Evolutionary conservation across 2,888 invertebrate genomes (phyloP), one percentile per base, ranked within the genome.

Genomic region (Danaus chrysippus): DNA sequence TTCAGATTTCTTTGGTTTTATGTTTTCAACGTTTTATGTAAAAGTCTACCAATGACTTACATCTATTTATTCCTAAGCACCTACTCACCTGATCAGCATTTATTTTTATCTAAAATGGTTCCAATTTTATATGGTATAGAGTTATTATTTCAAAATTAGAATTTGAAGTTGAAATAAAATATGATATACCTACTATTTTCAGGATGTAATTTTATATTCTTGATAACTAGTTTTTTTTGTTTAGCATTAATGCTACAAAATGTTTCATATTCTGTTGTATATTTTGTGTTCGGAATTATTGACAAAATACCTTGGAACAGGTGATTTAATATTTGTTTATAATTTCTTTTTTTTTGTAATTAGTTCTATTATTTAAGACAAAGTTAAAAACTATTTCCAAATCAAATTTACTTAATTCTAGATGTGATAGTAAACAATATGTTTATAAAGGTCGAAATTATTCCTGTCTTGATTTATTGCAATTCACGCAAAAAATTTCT

Each of bases 281-380:
- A 78, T 49, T 54, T 73, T 0, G 17, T 74, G 0, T 46, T 62
- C 42, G 77, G 81, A 1, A 42, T 83, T 0, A 13, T 75, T 0
- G 54, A 64, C 17, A 76, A 76, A 54, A 77, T 73, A 56, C 83
- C 82, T 2, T 83, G 83, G 82, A 79, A 81, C 63, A 76, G 77
- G 81, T 82, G 59, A 56, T 9, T 6, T 52, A 13, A 42, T 56
- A 43, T 42, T 42, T 23, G n/a, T 42, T 43, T 13, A 11, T 19
- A 12, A 3, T 9, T 12, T 19, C 19, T 8, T 15, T 49, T n/a
- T 11, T 52, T 53, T 11, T 34, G 60, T 67, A 3, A 15, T 63
- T 55, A 65, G 67, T 34, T 34, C 6, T 34, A 34, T 34, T 34
- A 34, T 34, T 34, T 34, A 34, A 34, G 23, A 34, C 8, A 34